A percentile compares a stretch with the other conserved stretches of the same genome.
Conservation (phyloP, 2,797 vertebrate species). For the Sebastes melanostomus region DNA sequence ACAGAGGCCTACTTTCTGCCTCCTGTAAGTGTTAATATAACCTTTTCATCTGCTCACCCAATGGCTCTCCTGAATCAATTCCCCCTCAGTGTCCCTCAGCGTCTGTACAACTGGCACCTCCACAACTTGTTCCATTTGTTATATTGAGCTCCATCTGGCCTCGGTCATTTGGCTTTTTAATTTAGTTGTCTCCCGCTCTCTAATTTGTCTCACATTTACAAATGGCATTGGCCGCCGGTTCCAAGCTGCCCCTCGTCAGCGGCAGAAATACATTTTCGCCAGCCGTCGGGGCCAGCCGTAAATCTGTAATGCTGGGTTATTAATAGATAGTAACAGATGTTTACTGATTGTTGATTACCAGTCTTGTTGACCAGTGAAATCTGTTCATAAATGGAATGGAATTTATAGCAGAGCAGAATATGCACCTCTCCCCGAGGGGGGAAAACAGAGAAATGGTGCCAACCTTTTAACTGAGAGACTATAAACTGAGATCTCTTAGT, state of each 20-base stretch:
- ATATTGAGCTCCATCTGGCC: constrained; percentile 86
- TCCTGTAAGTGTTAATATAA: constrained; percentile 82
- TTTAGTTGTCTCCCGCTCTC: constrained; percentile 86
- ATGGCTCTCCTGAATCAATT: constrained; percentile 81
- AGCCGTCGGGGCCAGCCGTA: constrained; percentile 74
- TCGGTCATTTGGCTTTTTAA: constrained; percentile 87
- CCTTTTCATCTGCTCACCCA: constrained; percentile 82
- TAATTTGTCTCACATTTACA: constrained; percentile 87
- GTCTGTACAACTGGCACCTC: constrained; percentile 86
- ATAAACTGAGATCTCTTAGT: neutral
- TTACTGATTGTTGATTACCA: constrained; percentile 89
- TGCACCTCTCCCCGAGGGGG: constrained; percentile 51
- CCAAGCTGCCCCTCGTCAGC: constrained; percentile 83
- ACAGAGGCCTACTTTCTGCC: constrained; percentile 65
- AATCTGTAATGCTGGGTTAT: constrained; percentile 81
- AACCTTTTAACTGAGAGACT: constrained; percentile 42
- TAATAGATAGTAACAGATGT: constrained; percentile 89
- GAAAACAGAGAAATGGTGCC: constrained; percentile 54
- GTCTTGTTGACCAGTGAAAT: constrained; percentile 87
- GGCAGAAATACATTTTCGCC: constrained; percentile 82
- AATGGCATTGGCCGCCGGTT: constrained; percentile 79
- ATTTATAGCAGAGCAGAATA: constrained; percentile 77
- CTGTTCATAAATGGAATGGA: constrained; percentile 85
- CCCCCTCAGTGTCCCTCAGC: constrained; percentile 79
- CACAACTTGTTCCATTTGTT: constrained; percentile 87